These are phyloP conservation scores for Cacajao melanocephalus DNA, from an alignment of 2,797 vertebrate species.

Conservation along the genomic window DNA sequence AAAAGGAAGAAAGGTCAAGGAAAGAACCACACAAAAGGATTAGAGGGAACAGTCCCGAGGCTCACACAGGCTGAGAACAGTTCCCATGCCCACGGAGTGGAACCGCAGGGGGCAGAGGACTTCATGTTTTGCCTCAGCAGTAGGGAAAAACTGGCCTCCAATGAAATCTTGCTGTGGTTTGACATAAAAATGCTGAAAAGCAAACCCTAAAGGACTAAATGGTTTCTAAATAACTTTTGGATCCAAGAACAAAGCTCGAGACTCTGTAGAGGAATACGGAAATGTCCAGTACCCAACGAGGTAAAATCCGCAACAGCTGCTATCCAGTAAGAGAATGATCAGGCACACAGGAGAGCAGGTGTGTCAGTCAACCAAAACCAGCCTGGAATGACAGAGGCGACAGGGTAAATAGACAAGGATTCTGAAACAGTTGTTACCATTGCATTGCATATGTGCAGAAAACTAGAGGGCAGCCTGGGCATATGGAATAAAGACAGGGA, in stretches of 20 bases:
- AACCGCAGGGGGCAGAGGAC: fast-evolving
- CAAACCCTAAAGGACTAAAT: background rate
- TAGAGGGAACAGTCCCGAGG: fast-evolving
- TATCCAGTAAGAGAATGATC: background rate
- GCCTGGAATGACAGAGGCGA: background rate
- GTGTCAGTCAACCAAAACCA: background rate
- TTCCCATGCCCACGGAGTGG: fast-evolving
- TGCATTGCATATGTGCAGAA: background rate
- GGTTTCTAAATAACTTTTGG: background rate
- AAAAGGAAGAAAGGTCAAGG: fast-evolving
- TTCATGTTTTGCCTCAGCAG: background rate
- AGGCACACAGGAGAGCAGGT: background rate
- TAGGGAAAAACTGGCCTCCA: too few relatives aligned
- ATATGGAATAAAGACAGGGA: background rate
- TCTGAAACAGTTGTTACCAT: background rate
- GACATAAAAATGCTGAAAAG: background rate
- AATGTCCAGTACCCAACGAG: too few relatives aligned
- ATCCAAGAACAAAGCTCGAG: background rate
- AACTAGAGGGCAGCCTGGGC: background rate
- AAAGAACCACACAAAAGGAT: background rate
- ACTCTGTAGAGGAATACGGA: background rate
- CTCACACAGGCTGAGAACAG: fast-evolving
- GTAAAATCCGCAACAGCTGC: background rate
- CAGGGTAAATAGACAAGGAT: background rate
- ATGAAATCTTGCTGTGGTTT: background rate